Percentiles rank a stretch among this genome's conserved stretches.
These are phyloP conservation scores for Elgaria multicarinata DNA, from an alignment of 2,113 vertebrate species.

Conservation along the genomic window DNA sequence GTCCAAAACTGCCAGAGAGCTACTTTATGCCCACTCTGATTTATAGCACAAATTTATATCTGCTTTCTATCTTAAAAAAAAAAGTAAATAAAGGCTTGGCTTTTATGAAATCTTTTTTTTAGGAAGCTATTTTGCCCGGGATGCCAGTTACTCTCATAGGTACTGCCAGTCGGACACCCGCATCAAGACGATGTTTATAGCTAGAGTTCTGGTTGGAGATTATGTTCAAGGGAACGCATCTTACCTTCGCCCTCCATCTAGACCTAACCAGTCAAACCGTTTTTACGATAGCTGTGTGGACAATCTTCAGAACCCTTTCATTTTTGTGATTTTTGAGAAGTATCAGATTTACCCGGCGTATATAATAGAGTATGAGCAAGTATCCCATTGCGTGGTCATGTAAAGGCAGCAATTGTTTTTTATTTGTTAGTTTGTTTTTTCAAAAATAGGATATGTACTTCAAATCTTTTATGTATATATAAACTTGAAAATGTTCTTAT, in stretches of 20 bases:
- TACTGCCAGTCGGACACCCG: conserved; percentile 18
- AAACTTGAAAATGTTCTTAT: neutral
- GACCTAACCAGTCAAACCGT: conserved; percentile 35
- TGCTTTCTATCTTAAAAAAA: neutral
- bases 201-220: conserved; percentile 70
- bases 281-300: conserved; percentile 78
- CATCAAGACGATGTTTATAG: conserved; percentile 69
- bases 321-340: conserved; percentile 83
- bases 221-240: conserved; percentile 51
- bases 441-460: neutral
- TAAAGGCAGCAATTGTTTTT: neutral
- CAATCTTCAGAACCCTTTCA: conserved; percentile 52
- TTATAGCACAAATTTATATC: neutral
- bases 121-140: conserved; percentile 82
- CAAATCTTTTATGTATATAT: neutral
- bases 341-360: conserved; percentile 79
- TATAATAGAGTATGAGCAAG: conserved; percentile 64
- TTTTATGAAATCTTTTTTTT: conserved; percentile 17
- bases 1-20: too few relatives aligned
- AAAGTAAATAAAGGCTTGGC: neutral
- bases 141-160: conserved; percentile 69
- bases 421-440: conserved; percentile 7
- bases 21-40: too few relatives aligned
- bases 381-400: neutral
- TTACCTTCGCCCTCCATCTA: conserved; percentile 56